These are phyloP conservation scores for Chaetodon trifasciatus DNA, from an alignment of 2,797 vertebrate genomes.

Conservation along the genomic window DNA sequence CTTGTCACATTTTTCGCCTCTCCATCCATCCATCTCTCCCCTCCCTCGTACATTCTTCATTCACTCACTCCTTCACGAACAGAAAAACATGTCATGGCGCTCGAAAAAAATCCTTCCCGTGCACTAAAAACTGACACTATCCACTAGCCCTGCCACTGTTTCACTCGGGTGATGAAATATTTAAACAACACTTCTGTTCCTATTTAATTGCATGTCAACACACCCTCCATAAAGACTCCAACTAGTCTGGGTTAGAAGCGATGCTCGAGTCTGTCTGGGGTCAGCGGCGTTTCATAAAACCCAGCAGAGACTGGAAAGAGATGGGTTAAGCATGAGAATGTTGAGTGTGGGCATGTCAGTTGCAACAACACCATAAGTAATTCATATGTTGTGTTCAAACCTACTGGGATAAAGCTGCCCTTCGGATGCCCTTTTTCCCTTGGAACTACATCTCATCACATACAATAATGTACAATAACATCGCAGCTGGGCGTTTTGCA, in stretches of 20 bases:
- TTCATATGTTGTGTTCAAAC: constrained; percentile 77
- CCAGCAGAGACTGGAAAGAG: constrained; percentile 42
- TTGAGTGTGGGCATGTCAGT: constrained; percentile 51
- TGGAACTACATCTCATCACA: constrained; percentile 51
- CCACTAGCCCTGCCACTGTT: constrained; percentile 46
- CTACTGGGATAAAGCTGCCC: constrained; percentile 71
- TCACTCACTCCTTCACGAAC: constrained; percentile 30
- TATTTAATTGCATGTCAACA: constrained; percentile 80
- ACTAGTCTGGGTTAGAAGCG: constrained; percentile 20
- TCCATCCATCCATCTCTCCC: constrained; percentile 47
- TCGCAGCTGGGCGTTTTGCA: constrained; percentile 44
- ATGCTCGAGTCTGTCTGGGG: constrained; percentile 34
- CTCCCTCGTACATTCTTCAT: constrained; percentile 25
- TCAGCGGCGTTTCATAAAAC: constrained; percentile 50
- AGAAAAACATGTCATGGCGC: constrained; percentile 40
- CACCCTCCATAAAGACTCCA: constrained; percentile 36
- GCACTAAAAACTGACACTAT: constrained; percentile 51
- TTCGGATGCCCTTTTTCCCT: constrained; percentile 78
- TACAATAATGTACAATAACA: constrained; percentile 29
- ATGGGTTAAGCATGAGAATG: constrained; percentile 58
- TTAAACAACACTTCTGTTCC: constrained; percentile 76
- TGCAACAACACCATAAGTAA: constrained; percentile 81
- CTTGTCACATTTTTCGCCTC: constrained; percentile 59
- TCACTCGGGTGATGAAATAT: constrained; percentile 76
- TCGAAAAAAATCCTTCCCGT: constrained; percentile 23